These are phyloP conservation scores for Apoda limacodes DNA, from an alignment of 2,888 invertebrate species.

Conservation along the genomic window DNA sequence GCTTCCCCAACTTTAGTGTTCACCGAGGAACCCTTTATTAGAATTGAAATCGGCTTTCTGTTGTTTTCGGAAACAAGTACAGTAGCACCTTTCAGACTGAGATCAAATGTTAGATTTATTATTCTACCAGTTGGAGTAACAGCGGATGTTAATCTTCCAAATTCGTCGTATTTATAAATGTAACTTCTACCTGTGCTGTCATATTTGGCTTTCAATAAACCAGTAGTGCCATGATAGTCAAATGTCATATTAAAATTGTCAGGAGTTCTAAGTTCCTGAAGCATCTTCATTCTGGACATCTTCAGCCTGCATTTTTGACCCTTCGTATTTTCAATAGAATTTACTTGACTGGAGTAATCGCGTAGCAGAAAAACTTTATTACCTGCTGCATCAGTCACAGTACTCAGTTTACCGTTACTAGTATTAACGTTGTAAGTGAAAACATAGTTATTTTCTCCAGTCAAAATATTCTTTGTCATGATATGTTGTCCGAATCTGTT, in stretches of 20 bases:
- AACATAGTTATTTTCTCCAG: conserved; percentile 91
- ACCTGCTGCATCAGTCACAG: conserved; percentile 93
- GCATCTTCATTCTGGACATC: conserved; percentile 93
- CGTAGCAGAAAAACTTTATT: conserved; percentile 87
- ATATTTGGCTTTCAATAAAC: conserved; percentile 87
- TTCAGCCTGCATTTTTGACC: conserved; percentile 90
- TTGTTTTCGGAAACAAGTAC: conserved; percentile 87
- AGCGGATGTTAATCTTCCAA: conserved; percentile 90
- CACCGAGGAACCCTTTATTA: conserved; percentile 89
- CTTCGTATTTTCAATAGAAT: conserved; percentile 94
- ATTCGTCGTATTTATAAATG: conserved; percentile 95
- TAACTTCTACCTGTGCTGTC: conserved; percentile 92
- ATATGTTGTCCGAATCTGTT: conserved; percentile 96
- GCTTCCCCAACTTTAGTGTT: conserved; percentile 85
- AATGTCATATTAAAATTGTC: conserved; percentile 95
- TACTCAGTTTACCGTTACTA: conserved; percentile 93
- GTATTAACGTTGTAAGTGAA: conserved; percentile 98
- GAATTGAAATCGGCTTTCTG: conserved; percentile 84
- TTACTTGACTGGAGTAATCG: conserved; percentile 89
- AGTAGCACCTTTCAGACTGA: conserved; percentile 91
- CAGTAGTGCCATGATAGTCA: conserved; percentile 92
- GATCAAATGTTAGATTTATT: conserved; percentile 86
- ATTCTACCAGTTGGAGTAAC: conserved; percentile 97
- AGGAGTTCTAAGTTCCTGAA: conserved; percentile 90
- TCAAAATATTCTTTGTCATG: conserved; percentile 93